Base-by-base conservation (phyloP, 2,888 invertebrate species). In the Macrophya alboannulata region DNA sequence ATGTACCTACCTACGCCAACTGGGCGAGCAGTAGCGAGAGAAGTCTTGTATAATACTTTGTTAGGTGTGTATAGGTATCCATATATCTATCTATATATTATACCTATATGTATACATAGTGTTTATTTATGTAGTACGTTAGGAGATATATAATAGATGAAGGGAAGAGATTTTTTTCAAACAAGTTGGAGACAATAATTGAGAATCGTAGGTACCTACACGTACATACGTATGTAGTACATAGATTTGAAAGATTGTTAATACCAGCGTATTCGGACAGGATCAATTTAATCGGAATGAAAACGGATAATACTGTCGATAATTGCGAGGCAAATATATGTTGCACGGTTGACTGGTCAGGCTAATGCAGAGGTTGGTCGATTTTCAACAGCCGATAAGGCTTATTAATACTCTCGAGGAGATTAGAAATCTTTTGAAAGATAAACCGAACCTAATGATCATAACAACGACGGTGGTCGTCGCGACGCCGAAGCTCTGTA, bases 301-400 rank as follows among this genome's bases (percentile, higher is more conserved):
- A 81, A 81, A 81, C 59, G 40, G 81, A 81, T 81, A 81, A 81
- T 62, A 25, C 62, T 21, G 83, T 71, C 48, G 68, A 83, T 83
- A 83, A 83, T 83, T 83, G 83, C 83, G 83, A 68, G 48, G 83
- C 65, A 83, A 83, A 68, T 83, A 68, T 48, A 83, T 68, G 51
- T n/a, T 71, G 83, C 83, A 83, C 51, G 71, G 55, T 71, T 48
- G 71, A 83, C 65, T 83, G 68, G 83, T 48, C 48, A 10, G 83
- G 5, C n/a, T 81, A 81, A 81, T 81, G 81, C 81, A 21, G 40
- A 81, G 81, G 51, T 62, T n/a, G 59, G 51, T 48, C 48, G 83
- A 83, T 83, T 83, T 71, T 71, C 83, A 83, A 83, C 71, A 71
- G 68, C 48, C 83, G 83, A 83, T 83, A 83, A 83, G 65, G 48